Base-by-base conservation (phyloP, 64 coral and sea anemone genomes). In the Catalaphyllia jardinei region DNA sequence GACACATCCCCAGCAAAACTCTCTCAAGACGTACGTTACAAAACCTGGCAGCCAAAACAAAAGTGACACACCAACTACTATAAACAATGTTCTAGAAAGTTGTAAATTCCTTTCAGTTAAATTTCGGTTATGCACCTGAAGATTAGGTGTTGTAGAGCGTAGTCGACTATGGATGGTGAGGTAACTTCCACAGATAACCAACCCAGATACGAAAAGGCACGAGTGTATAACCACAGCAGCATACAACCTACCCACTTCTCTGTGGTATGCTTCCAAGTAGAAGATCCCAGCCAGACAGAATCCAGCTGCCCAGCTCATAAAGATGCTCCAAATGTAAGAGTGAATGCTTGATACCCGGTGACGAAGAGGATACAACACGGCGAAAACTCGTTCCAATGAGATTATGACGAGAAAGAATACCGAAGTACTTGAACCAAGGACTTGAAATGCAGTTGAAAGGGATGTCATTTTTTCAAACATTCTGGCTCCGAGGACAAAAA, bases 1-100 rank as follows among this genome's bases (percentile, higher is more conserved):
- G 49, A 77, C 17, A 50, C 74, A 77, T 24, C 5, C 13, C 29
- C 8, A 16, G 42, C 74, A 77, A 42, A 77, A 77, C 17, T 77
- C 35, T 50, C 22, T 49, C 13, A 24, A 6, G 18, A 11, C 20
- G 74, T 77, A n/a, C 18, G 49, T 18, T 11, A 50, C 74, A 77
- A 50, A 77, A 7, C 38, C 74, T 42, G 74, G 74, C 16, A 77
- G 38, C 74, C 42, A 77, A 77, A 77, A 77, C 35, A n/a, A 42
- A 42, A 77, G 16, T 22, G 74, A 76, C 18, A 76, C 19, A 22
- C 42, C 33, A 20, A 19, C 35, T 33, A 52, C 74, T 7, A 76
- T 10, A 17, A 76, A 76, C 22, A 76, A n/a, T 22, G 74, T 76
- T 35, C 38, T 33, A 24, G 74, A 76, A 24, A 49, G 74, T 76